Conservation (phyloP, 2,113 vertebrate species). For the Dromiciops gliroides region DNA sequence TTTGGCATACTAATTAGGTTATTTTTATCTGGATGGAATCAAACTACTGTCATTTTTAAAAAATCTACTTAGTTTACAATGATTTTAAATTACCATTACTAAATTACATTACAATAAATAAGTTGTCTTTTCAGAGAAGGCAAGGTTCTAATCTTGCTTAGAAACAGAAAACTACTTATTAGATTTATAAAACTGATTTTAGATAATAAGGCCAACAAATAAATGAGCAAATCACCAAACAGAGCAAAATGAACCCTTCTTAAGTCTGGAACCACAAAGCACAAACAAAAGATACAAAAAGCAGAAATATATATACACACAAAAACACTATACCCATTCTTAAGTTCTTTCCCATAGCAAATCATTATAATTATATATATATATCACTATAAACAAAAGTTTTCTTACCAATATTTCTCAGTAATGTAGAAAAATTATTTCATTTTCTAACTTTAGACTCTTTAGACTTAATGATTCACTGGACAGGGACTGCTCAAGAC, state of each 20-base stretch:
- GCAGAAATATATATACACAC: neutral
- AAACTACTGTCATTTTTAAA: slow-evolving; percentile 10
- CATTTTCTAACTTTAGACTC: neutral
- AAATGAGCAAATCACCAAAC: slow-evolving; percentile 33
- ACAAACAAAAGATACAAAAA: slow-evolving; percentile 51
- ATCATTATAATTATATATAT: neutral
- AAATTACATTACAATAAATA: slow-evolving; percentile 36
- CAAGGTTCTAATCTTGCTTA: slow-evolving; percentile 39
- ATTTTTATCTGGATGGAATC: slow-evolving; percentile 41
- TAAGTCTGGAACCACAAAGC: neutral
- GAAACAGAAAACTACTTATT: slow-evolving; percentile 25
- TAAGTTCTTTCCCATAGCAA: slow-evolving; percentile 23
- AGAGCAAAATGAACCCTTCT: slow-evolving; percentile 38
- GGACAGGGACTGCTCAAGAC: neutral
- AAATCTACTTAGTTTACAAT: neutral
- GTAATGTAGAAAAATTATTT: neutral
- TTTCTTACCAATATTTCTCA: slow-evolving; percentile 65
- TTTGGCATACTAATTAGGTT: slow-evolving; percentile 26
- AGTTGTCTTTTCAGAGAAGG: slow-evolving; percentile 23
- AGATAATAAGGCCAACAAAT: slow-evolving; percentile 25
- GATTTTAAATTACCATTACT: neutral
- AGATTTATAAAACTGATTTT: slow-evolving; percentile 31
- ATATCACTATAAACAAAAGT: slow-evolving; percentile 1
- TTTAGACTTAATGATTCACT: neutral
- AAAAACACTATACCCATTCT: neutral